These are phyloP conservation scores for Riparia riparia DNA, from an alignment of 2,113 vertebrate genomes.

Conservation along the genomic window DNA sequence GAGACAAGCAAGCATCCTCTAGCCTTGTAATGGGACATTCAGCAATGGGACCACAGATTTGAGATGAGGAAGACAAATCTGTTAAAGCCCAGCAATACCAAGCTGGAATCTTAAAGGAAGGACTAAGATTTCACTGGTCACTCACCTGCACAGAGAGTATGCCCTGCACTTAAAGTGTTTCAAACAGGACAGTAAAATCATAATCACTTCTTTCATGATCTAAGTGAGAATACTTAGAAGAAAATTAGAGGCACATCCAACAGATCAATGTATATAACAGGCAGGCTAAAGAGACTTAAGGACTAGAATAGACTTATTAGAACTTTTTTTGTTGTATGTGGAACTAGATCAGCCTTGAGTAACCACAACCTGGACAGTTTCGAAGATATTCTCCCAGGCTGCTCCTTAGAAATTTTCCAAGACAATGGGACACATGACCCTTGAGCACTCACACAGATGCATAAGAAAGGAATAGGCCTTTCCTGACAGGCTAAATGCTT, in stretches of 20 bases:
- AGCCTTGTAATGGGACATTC: background rate
- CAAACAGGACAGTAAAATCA: background rate
- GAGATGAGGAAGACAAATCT: background rate
- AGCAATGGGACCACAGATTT: background rate
- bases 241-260: background rate
- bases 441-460: background rate
- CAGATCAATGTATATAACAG: background rate
- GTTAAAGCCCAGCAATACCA: background rate
- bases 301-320: background rate
- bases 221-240: background rate
- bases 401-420: background rate
- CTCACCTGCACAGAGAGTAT: background rate
- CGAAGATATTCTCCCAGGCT: background rate
- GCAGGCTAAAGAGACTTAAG: background rate
- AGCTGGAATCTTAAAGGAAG: background rate
- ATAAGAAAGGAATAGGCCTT: background rate
- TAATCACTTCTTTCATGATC: background rate
- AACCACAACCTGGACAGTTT: background rate
- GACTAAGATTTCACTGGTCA: background rate
- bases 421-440: background rate
- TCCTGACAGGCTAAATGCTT: background rate
- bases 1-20: background rate
- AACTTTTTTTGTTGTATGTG: background rate
- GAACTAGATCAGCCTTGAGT: background rate
- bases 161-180: background rate